Conservation (phyloP, 2,113 vertebrate genomes). For the Illadopsis cleaveri region DNA sequence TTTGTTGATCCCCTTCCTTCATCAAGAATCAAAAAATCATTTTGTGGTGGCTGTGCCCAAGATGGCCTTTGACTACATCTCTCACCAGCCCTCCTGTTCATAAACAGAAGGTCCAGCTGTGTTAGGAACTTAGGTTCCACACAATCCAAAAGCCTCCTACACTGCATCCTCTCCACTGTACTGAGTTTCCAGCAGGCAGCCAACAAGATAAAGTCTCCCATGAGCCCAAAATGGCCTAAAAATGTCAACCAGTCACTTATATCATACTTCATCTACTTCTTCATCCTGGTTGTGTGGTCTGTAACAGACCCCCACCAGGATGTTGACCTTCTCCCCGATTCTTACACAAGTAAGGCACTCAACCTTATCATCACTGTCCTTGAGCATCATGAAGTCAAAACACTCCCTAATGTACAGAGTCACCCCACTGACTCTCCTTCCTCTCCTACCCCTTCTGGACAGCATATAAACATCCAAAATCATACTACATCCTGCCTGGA, state of each 20-base stretch:
- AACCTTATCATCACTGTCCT: not conserved
- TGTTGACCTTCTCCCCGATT: not conserved
- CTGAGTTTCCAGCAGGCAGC: not conserved
- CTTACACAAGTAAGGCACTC: not conserved
- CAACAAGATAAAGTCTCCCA: not conserved
- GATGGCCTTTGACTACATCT: not conserved
- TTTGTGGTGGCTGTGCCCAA: not conserved
- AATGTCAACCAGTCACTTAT: rapidly evolving
- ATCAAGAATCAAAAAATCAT: not conserved
- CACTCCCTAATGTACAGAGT: not conserved
- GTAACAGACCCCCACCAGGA: not conserved
- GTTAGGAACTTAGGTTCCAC: not conserved
- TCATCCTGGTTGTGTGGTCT: not conserved
- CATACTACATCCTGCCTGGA: not conserved
- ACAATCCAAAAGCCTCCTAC: not conserved
- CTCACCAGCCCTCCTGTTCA: not conserved
- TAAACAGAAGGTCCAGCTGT: not conserved
- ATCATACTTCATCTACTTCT: not conserved
- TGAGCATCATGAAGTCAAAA: not conserved
- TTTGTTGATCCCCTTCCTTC: not conserved
- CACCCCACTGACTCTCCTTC: not conserved
- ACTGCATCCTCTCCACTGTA: no score
- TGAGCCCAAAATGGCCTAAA: not conserved
- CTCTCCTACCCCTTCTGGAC: not conserved
- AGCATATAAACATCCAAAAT: not conserved